phyloP scores from a whole-genome alignment of 2,888 invertebrate genomes.

The Drepana falcataria region DNA sequence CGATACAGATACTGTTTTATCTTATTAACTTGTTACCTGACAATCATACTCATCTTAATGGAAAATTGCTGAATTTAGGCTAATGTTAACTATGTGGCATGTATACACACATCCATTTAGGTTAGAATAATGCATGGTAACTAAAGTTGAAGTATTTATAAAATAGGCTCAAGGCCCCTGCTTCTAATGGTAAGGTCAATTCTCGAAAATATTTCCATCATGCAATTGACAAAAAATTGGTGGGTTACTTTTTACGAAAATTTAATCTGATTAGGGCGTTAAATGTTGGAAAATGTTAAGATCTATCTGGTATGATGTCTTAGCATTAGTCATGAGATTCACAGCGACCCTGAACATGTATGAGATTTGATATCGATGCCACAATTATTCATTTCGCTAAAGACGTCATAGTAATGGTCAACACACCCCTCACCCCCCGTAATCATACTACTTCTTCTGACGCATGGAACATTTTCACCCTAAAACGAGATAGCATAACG shows the following conservation, averaged over 20 bases:
- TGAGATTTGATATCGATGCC: conserved; percentile 26
- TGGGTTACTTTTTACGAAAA: no score
- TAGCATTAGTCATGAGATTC: conserved; percentile 27
- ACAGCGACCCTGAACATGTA: conserved; percentile 22
- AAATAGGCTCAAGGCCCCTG: no score
- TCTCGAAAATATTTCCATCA: no score
- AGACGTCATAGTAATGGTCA: conserved; percentile 39
- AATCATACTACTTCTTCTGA: conserved; percentile 28
- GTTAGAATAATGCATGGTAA: neutral
- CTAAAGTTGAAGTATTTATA: neutral
- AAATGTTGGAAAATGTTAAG: no score
- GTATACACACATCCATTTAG: conserved; percentile 11
- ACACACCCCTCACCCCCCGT: conserved; percentile 34
- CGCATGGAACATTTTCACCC: conserved; percentile 17
- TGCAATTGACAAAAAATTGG: no score
- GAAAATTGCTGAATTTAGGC: no score
- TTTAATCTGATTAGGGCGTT: no score
- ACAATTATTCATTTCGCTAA: conserved; percentile 18
- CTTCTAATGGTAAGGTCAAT: no score
- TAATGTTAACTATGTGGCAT: no score
- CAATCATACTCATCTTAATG: no score
- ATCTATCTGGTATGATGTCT: neutral
- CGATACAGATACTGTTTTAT: no score
- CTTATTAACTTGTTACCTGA: no score
- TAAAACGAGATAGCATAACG: neutral